Conservation (phyloP, 2,113 vertebrate genomes). For the Semnornis frantzii region DNA sequence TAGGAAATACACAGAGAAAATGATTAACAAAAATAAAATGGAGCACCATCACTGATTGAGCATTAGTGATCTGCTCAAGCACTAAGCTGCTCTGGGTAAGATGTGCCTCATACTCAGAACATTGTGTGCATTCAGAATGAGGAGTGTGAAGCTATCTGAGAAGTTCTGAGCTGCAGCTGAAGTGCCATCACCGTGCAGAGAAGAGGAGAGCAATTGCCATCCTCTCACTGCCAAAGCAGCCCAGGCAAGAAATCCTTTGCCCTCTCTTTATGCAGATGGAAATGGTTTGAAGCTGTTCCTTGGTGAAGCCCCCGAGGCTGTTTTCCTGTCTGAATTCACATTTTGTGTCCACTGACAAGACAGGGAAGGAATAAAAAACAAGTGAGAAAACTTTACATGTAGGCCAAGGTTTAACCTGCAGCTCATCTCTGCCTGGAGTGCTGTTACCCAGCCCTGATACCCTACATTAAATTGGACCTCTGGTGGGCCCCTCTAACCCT, state of each 20-base stretch:
- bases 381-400: not conserved
- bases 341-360: not conserved
- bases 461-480: not conserved
- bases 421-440: not conserved
- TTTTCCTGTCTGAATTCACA: not conserved
- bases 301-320: not conserved
- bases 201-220: not conserved
- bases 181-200: not conserved
- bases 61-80: not conserved
- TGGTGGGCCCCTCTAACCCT: not conserved
- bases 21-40: not conserved
- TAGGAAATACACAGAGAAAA: slow-evolving; percentile 21
- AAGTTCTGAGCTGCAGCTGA: slow-evolving; percentile 34
- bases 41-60: not conserved
- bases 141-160: slow-evolving; percentile 6
- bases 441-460: not conserved
- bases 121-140: not conserved
- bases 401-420: not conserved
- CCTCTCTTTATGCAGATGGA: not conserved
- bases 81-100: not conserved
- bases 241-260: not conserved
- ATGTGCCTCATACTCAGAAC: not conserved
- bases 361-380: not conserved
- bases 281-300: slow-evolving; percentile 8
- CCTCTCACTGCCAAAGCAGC: not conserved